A percentile compares a stretch with the other conserved stretches of the same genome.
Conservation (phyloP, 1,140 invertebrate species). For the Drosophila ercepeae region DNA sequence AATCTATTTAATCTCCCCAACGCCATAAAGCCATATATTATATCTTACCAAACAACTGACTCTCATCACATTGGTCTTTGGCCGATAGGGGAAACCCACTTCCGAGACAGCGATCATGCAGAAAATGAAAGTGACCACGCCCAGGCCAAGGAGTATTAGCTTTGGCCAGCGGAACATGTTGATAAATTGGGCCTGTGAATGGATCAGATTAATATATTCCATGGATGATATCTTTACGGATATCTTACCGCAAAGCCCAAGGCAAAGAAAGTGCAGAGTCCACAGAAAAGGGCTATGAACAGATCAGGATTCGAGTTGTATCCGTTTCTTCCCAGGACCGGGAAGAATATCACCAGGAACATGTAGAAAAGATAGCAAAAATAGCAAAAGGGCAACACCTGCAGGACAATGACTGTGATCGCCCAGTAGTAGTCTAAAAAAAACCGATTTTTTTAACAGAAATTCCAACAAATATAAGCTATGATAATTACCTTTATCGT, state of each 20-base stretch:
- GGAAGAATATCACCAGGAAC: constrained; percentile 88
- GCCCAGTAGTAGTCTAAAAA: constrained; percentile 85
- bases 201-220: no score
- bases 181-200: constrained; percentile 57
- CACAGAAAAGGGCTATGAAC: constrained; percentile 84
- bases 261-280: constrained; percentile 74
- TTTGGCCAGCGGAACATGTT: constrained; percentile 70
- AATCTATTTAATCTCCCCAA: background rate
- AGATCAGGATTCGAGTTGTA: constrained; percentile 86
- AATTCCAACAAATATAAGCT: background rate
- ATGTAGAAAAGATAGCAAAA: constrained; percentile 87
- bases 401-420: constrained; percentile 84
- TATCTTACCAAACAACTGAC: constrained; percentile 87
- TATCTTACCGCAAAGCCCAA: constrained; percentile 64
- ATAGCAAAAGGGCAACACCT: constrained; percentile 83
- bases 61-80: constrained; percentile 87
- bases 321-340: constrained; percentile 88
- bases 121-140: constrained; percentile 78
- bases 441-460: background rate
- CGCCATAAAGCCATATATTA: background rate
- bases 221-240: no score
- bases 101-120: constrained; percentile 86
- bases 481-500: constrained; percentile 64
- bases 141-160: constrained; percentile 45
- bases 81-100: constrained; percentile 90